Evolutionary conservation across 2,113 vertebrate species (phyloP).

Genomic region (Halichoerus grypus): DNA sequence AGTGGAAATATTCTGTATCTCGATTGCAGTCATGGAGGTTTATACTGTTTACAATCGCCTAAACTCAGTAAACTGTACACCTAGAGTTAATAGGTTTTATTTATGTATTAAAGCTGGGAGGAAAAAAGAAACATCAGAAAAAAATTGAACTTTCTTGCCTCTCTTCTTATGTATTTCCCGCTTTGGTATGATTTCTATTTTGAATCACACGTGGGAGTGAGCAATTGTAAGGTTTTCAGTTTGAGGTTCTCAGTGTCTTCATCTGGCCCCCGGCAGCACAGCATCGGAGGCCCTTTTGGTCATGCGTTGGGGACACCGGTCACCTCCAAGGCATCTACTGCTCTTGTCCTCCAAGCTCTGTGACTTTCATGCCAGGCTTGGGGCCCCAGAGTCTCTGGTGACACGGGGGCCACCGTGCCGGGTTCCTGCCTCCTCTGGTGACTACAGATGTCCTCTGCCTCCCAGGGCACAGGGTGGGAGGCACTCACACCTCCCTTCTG

Average conservation of each 20-base stretch:
- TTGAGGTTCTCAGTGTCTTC: background rate
- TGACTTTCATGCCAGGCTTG: background rate
- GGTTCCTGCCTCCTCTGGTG: background rate
- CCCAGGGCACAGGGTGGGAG: background rate
- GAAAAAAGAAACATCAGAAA: background rate
- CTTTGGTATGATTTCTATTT: background rate
- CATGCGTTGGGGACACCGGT: background rate
- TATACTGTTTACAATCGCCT: too few relatives aligned
- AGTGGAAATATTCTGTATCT: background rate
- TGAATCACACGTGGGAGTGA: background rate
- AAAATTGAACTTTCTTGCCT: background rate
- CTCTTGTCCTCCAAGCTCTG: background rate
- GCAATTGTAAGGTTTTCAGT: background rate
- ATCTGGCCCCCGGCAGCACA: background rate
- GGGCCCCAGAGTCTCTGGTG: background rate
- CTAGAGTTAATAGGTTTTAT: background rate
- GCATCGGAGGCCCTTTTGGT: background rate
- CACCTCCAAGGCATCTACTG: background rate
- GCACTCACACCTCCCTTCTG: background rate
- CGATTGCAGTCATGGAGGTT: too few relatives aligned
- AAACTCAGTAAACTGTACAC: background rate
- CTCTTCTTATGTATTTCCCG: background rate
- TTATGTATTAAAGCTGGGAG: background rate
- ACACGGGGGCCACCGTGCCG: background rate
- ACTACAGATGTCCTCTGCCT: background rate